phyloP scores from a whole-genome alignment of 2,113 vertebrate species.

The Thermophis baileyi region DNA sequence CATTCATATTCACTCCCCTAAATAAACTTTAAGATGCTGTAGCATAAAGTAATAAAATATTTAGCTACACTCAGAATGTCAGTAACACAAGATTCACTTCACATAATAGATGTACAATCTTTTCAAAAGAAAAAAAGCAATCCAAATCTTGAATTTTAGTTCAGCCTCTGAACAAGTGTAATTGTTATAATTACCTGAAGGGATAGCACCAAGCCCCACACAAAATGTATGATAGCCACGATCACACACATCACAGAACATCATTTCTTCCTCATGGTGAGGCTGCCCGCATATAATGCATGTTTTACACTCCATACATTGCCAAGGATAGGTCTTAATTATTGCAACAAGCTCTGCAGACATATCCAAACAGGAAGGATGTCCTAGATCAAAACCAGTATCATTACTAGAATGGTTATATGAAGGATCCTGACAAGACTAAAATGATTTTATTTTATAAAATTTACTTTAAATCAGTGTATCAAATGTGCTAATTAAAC shows the following conservation, averaged over 20 bases:
- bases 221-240: constrained; percentile 98
- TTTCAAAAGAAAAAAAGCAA: neutral
- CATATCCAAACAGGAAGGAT: constrained; percentile 98
- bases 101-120: neutral
- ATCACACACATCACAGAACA: constrained; percentile 99
- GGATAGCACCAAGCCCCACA: constrained; percentile 91
- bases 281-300: constrained; percentile 95
- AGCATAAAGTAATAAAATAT: neutral
- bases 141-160: neutral
- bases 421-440: constrained; percentile 1
- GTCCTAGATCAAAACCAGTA: constrained; percentile 80
- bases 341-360: constrained; percentile 82
- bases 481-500: neutral
- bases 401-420: constrained; percentile 59
- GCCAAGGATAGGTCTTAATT: constrained; percentile 97
- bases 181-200: constrained; percentile 79
- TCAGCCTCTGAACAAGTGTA: constrained; percentile 14
- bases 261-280: constrained; percentile 98
- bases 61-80: neutral
- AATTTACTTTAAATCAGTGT: constrained; percentile 14
- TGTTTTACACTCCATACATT: constrained; percentile 99
- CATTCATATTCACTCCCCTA: neutral
- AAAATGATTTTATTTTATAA: constrained; percentile 20
- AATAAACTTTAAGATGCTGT: neutral
- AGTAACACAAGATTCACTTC: neutral